A percentile compares a stretch with the other conserved stretches of the same genome.
Evolutionary conservation across 1,140 invertebrate genomes (phyloP).

Genomic region (Aradophagus sp.): DNA sequence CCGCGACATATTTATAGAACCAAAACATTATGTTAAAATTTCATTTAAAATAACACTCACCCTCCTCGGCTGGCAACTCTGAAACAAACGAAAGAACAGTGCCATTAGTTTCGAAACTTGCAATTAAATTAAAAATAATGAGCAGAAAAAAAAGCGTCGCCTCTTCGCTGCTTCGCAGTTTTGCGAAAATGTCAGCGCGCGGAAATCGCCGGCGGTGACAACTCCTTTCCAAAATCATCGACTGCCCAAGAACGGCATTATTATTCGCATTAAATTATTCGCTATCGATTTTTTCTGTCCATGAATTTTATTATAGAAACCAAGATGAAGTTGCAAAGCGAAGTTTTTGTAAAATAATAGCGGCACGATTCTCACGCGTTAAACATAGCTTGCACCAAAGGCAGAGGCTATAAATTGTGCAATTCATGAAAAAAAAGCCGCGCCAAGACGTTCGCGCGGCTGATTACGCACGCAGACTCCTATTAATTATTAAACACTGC

Average conservation of each 20-base stretch:
- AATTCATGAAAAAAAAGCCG: constrained; percentile 34
- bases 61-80: constrained; percentile 86
- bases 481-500: constrained; percentile 31
- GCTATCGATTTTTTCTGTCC: constrained; percentile 47
- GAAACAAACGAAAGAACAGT: constrained; percentile 76
- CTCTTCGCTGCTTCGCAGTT: too few relatives aligned
- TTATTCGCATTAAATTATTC: constrained; percentile 35
- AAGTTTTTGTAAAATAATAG: constrained; percentile 39
- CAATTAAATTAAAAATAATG: too few relatives aligned
- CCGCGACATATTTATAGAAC: constrained; percentile 13
- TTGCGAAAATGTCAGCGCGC: too few relatives aligned
- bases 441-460: constrained; percentile 1
- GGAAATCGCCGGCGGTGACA: neutral
- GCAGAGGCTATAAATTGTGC: constrained; percentile 7
- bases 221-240: too few relatives aligned
- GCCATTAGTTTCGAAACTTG: too few relatives aligned
- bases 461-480: constrained; percentile 11
- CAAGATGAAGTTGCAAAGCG: constrained; percentile 10
- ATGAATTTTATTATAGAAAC: constrained; percentile 48
- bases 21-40: constrained; percentile 9
- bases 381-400: neutral
- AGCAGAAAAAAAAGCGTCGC: too few relatives aligned
- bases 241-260: neutral
- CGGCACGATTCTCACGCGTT: constrained; percentile 9
- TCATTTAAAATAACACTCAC: constrained; percentile 71